Base-by-base conservation (phyloP, 2,797 vertebrate genomes). In the Diglossa cyanea region DNA sequence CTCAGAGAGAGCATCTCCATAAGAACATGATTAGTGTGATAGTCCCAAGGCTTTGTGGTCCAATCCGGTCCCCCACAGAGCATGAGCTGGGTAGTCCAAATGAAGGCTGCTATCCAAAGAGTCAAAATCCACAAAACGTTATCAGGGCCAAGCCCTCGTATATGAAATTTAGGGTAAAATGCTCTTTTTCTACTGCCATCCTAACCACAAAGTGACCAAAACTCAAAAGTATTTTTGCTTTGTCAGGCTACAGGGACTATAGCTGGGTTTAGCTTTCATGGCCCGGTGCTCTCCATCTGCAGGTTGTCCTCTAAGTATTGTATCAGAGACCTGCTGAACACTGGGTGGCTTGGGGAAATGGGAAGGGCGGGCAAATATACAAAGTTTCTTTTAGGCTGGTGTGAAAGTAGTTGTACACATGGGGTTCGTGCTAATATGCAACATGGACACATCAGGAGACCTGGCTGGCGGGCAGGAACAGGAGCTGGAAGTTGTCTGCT, bases 61-160 rank as follows among this genome's bases (percentile, higher is more conserved):
- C 19, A 39, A 2, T 66, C 14, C 30, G 25, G 31, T 47, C 10
- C 17, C n/a, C 18, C 10, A 20, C 1, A 4, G 44, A 66, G 11
- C 25, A 47, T 7, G 8, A 74, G 4, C 33, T 1, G 0, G 16
- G 20, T 26, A 25, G 42, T 73, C n/a, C 18, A 26, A 31, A 24
- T 44, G 28, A 82, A 37, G 23, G 39, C 50, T 79, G 63, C 18
- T 45, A 21, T 50, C 26, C 16, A 35, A 57, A 71, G 6, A 53
- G 18, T 37, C 9, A 0, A 65, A 86, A 61, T 70, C 14, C 44
- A 55, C 40, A 55, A 58, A 81, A 63, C 15, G 6, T 10, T 42
- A 13, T 37, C 26, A 62, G 17, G 25, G 37, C 28, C 50, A 51
- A 76, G n/a, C 3, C 28, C 8, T 47, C 0, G 0, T 42, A 5